Base-by-base conservation (phyloP, 2,888 invertebrate species). In the Drosophila greeni region DNA sequence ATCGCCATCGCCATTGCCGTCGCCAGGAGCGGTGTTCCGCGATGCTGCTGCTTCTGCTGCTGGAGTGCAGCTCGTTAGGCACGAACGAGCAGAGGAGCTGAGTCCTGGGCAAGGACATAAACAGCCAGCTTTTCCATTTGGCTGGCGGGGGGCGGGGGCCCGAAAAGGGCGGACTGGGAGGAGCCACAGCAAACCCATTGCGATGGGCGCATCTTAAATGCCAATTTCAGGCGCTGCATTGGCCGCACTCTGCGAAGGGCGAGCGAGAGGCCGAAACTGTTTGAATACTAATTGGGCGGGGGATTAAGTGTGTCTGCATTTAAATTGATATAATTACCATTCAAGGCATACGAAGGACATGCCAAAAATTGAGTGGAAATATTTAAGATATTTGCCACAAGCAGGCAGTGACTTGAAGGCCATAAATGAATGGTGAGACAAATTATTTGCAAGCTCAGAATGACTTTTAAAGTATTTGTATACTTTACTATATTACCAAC, bases 21-120 rank as follows among this genome's bases (percentile, higher is more conserved):
- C 65, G 69, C 84, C 84, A 55, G 64, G 54, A 83, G 82, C 82
- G 56, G 55, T 72, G 65, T 72, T 70, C 66, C 48, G 54, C 54
- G 55, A 45, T 53, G 49, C 45, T 47, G 40, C 49, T 54, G 16
- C 55, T 55, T 37, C 16, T 53, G 45, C 45, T 49, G 45, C 31
- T 68, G 70, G 70, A 84, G 82, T 79, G 79, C 79, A 79, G 84
- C 84, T 79, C 79, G 79, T 79, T 79, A 84, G 82, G 79, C 82
- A 79, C 79, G 79, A 79, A 82, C 84, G 79, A 82, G 79, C 82
- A 62, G 51, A 36, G 61, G 34, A 62, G 65, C 59, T 31, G 37
- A 59, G 20, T 42, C 51, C 61, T 20, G 56, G 56, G 67, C 82
- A 79, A 76, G 77, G 82, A 78, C 84, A 84, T 74, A 75, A 79